phyloP scores from a whole-genome alignment of 2,797 vertebrate species.

The Lophius americanus region DNA sequence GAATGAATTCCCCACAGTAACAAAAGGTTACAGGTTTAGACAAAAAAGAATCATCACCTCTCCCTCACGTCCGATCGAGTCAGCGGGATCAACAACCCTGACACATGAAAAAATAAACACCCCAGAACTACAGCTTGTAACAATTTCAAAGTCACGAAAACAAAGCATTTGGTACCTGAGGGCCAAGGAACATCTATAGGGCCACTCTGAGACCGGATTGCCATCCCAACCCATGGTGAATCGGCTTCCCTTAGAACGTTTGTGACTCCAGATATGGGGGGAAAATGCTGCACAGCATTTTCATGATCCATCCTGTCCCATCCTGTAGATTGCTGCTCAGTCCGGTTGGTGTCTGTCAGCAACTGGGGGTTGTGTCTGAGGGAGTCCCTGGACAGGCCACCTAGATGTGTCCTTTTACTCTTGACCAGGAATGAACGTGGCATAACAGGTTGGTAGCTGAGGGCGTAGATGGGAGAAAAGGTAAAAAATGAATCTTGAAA shows the following conservation, averaged over 20 bases:
- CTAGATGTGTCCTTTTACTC: conserved; percentile 64
- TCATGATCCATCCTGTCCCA: not conserved
- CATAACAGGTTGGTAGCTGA: conserved; percentile 56
- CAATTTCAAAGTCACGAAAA: too few relatives aligned
- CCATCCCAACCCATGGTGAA: conserved; percentile 20
- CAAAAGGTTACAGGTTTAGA: too few relatives aligned
- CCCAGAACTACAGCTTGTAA: too few relatives aligned
- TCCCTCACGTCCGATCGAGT: too few relatives aligned
- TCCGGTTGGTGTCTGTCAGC: not conserved
- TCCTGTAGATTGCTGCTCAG: not conserved
- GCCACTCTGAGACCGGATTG: not conserved
- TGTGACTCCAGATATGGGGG: conserved; percentile 11
- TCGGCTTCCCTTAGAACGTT: conserved; percentile 12
- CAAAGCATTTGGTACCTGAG: conserved; percentile 58
- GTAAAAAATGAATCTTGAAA: too few relatives aligned
- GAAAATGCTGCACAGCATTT: conserved; percentile 20
- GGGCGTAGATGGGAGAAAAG: not conserved
- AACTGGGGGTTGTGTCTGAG: not conserved
- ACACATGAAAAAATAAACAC: too few relatives aligned
- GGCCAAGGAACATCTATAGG: conserved; percentile 27
- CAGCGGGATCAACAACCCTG: too few relatives aligned
- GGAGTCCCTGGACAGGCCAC: conserved; percentile 22
- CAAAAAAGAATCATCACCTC: too few relatives aligned
- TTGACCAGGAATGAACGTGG: conserved; percentile 84
- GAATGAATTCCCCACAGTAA: too few relatives aligned